Evolutionary conservation across 2,797 vertebrate genomes (phyloP), one percentile per base, ranked within the genome.

Genomic region (Cossypha polioptera): DNA sequence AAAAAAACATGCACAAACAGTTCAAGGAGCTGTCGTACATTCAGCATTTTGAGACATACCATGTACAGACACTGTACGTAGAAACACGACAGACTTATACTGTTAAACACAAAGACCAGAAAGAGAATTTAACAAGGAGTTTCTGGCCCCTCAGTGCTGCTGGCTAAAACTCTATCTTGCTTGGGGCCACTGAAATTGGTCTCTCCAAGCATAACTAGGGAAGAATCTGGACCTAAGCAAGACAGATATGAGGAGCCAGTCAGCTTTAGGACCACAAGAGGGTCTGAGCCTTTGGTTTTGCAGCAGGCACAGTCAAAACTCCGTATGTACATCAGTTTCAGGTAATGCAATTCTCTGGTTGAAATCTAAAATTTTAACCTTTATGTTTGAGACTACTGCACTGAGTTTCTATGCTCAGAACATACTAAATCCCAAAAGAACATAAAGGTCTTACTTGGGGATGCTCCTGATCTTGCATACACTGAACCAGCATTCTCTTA

Each of bases 391-490:
- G 59, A 72, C 26, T 36, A 54, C 12, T 67, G 55, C 19, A 29
- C 7, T 19, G 35, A 63, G 6, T 38, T 85, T 66, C 33, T 38
- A 54, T 3, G 8, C 36, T 54, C 25, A 89, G 16, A 17, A 67
- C 11, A 51, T 29, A 42, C 2, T 36, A 22, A 48, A 57, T 35
- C 43, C 29, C 42, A 10, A 17, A 33, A 86, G 61, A 88, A 63
- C 43, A 29, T 16, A 90, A 80, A 75, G 45, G 21, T 63, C 95
- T 98, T 97, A 99, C 99, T 96, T 98, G 98, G 84, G 98, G 98
- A 97, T 99, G 98, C 22, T 98, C 99, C 97, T 99, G 99, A 97
- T 99, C 99, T 97, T 99, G 99, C 99, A 99, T 99, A 97, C 99
- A 99, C 90, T 99, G 99, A 61, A 99, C 99, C 88, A 99, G 97